Base-by-base conservation (phyloP, 2,113 vertebrate species). In the Hippocampus comes region DNA sequence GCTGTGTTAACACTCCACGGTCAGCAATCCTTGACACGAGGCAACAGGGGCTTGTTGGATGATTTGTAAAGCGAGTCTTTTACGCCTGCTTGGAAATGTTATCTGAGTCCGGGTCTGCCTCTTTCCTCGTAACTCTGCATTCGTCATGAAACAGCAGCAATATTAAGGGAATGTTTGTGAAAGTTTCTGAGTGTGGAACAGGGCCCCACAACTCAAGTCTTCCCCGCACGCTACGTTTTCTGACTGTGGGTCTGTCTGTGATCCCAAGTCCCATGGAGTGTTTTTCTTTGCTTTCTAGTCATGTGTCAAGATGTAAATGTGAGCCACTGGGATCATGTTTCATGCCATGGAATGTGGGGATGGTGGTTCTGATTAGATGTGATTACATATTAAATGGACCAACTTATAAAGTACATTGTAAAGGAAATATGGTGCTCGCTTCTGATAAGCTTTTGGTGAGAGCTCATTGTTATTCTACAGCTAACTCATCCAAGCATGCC, bases 61-160 rank as follows among this genome's bases (percentile, higher is more conserved):
- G 70, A 75, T 83, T 83, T 84, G 75, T 79, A 67, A 84, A 84
- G 82, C 75, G 77, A 55, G 46, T 83, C 82, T 83, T 82, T 81
- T 79, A 86, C 56, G 34, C 71, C 67, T 30, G 61, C 71, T 70
- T 57, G 67, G 70, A 85, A 83, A 89, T 86, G 83, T 86, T 85
- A 87, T 88, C 86, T 67, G 70, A 74, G 41, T 68, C 73, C 63
- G 63, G 65, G 53, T 78, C 68, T 42, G 63, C 80, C 51, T 81
- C 79, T 68, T 66, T 78, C 46, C 49, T 84, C 70, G 2, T 30
- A 61, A 46, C 70, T 79, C 75, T 77, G 81, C 63, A 76, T 60
- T 23, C 5, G 60, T 49, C 67, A 46, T 76, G 84, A 86, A 89
- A 84, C 78, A 86, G 78, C 79, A 71, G 75, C 63, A 76, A 89